Conservation (phyloP, 2,113 vertebrate species). For the Myrmecophaga tridactyla region DNA sequence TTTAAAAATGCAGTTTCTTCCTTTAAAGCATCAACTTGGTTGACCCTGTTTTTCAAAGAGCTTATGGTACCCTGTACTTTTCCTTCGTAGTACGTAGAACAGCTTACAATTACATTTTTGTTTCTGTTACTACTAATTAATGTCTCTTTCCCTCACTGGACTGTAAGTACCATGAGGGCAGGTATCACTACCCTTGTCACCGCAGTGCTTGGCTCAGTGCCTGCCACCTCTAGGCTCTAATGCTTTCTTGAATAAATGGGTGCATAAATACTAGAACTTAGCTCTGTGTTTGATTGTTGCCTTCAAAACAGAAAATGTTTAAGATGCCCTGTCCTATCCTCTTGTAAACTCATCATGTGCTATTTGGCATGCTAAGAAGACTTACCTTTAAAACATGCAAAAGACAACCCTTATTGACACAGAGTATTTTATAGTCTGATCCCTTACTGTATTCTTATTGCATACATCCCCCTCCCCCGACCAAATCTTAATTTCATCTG, state of each 20-base stretch:
- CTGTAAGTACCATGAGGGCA: neutral
- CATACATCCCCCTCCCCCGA: neutral
- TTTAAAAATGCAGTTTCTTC: neutral
- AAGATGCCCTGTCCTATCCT: neutral
- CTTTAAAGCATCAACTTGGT: neutral
- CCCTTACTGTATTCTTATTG: neutral
- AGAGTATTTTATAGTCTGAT: neutral
- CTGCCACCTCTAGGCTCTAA: neutral
- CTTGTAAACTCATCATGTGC: neutral
- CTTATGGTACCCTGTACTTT: neutral
- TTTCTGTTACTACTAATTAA: neutral
- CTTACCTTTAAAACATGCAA: neutral
- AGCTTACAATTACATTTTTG: neutral
- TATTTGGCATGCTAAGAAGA: neutral
- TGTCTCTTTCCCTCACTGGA: neutral
- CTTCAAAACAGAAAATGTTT: neutral
- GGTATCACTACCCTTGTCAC: neutral
- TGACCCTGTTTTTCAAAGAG: neutral
- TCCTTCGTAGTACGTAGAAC: neutral
- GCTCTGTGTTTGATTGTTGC: neutral
- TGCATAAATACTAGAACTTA: neutral
- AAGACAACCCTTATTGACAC: neutral
- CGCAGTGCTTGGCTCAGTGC: neutral
- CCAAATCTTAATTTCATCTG: constrained; percentile 3
- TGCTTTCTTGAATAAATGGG: neutral